Conservation (phyloP, 2,888 invertebrate genomes). For the Cabera pusaria region DNA sequence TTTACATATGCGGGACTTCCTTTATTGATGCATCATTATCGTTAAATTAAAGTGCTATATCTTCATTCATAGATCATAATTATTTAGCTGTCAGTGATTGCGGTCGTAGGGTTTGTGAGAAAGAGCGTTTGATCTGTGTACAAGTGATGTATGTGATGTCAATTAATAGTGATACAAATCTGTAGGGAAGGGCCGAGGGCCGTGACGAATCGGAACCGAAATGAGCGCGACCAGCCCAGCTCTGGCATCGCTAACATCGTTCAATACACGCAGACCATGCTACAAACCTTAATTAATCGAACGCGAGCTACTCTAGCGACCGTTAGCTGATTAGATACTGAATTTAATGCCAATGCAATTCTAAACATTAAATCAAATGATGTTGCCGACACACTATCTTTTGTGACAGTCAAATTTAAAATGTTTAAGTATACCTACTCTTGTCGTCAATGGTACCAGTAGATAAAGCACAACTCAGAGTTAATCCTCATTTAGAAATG, state of each 20-base stretch:
- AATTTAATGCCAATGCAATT: too few species aligned
- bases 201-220: constrained; percentile 60
- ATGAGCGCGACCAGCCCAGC: constrained; percentile 41
- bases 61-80: constrained; percentile 58
- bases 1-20: constrained; percentile 57
- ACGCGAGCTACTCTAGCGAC: constrained; percentile 1
- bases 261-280: constrained; percentile 5
- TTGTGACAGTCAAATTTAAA: too few species aligned
- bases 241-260: constrained; percentile 28
- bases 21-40: constrained; percentile 62
- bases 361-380: too few species aligned
- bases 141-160: constrained; percentile 50
- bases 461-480: too few species aligned
- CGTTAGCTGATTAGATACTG: constrained; percentile 3
- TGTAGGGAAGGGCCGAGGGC: constrained; percentile 32
- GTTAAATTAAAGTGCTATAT: constrained; percentile 61
- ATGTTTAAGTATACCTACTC: too few species aligned
- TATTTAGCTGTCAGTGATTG: constrained; percentile 60
- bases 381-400: too few species aligned
- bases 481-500: too few species aligned
- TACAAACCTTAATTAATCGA: constrained; percentile 9
- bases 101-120: constrained; percentile 26
- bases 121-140: constrained; percentile 26
- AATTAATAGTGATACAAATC: constrained; percentile 58
- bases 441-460: too few species aligned